phyloP scores from a whole-genome alignment of 2,888 invertebrate species.

The Zelleria hepariella region DNA sequence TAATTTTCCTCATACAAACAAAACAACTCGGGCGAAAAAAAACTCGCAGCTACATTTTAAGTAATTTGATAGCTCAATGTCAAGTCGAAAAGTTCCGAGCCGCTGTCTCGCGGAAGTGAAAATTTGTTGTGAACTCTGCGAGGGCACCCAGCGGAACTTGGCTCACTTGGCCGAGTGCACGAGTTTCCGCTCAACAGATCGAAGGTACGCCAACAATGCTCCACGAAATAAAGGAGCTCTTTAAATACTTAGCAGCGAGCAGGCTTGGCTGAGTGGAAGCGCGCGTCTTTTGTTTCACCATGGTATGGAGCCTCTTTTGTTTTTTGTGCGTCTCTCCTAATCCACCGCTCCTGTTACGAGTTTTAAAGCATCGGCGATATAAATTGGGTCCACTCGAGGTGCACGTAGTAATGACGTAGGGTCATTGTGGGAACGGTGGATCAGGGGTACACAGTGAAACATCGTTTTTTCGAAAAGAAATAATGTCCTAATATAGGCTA shows the following conservation, averaged over 20 bases:
- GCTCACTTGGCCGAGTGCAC: slow-evolving; percentile 15
- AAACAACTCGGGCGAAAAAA: neutral
- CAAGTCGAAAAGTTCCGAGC: neutral
- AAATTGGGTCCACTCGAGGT: neutral
- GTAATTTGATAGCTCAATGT: neutral
- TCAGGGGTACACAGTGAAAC: too few species aligned
- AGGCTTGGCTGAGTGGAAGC: slow-evolving; percentile 35
- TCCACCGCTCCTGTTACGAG: neutral
- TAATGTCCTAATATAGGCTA: too few species aligned
- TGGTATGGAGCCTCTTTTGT: neutral
- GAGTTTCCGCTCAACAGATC: slow-evolving; percentile 47
- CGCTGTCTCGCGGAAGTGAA: neutral
- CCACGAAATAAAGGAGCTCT: slow-evolving; percentile 50
- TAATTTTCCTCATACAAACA: neutral
- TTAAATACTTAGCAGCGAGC: slow-evolving; percentile 35
- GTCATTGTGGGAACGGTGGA: too few species aligned
- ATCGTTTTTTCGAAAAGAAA: too few species aligned
- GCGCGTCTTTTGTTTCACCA: slow-evolving; percentile 4
- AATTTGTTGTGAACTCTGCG: neutral
- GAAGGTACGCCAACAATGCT: slow-evolving; percentile 51
- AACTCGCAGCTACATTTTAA: neutral
- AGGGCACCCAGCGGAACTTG: slow-evolving; percentile 14
- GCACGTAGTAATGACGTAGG: neutral
- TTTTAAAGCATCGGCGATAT: neutral
- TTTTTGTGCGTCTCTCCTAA: neutral